These are phyloP conservation scores for Hydroisotoma schaefferi DNA, from an alignment of 2,888 invertebrate species.

Conservation along the genomic window DNA sequence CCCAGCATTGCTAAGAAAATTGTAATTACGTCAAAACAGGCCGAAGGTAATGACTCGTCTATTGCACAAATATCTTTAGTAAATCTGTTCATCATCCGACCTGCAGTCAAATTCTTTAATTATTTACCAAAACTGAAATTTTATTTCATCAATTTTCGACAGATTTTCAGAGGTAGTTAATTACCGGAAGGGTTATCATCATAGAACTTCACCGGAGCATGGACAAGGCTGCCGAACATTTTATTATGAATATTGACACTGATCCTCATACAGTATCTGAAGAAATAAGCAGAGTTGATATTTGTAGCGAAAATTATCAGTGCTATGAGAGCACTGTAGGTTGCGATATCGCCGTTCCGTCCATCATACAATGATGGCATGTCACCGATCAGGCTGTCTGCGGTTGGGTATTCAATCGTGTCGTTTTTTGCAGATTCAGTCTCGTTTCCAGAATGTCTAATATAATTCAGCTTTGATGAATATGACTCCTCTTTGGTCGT, in stretches of 20 bases:
- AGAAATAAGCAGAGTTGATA: conserved; percentile 49
- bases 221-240: conserved; percentile 55
- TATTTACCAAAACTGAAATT: background rate
- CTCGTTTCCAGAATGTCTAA: background rate
- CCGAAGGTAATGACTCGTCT: conserved; percentile 65
- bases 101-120: conserved; percentile 52
- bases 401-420: background rate
- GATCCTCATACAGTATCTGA: conserved; percentile 52
- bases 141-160: background rate
- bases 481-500: conserved; percentile 20
- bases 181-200: conserved; percentile 43
- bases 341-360: conserved; percentile 51
- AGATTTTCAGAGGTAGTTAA: background rate
- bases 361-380: conserved; percentile 9
- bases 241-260: conserved; percentile 54
- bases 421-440: background rate
- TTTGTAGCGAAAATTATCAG: conserved; percentile 23
- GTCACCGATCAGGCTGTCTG: conserved; percentile 10
- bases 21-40: conserved; percentile 49
- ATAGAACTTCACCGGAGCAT: conserved; percentile 52
- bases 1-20: conserved; percentile 63
- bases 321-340: conserved; percentile 51
- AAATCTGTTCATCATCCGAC: conserved; percentile 75
- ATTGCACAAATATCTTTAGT: conserved; percentile 78
- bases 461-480: conserved; percentile 10